A percentile compares a stretch with the other conserved stretches of the same genome.
These are phyloP conservation scores for Clinocottus analis DNA, from an alignment of 2,113 vertebrate species.

Conservation along the genomic window DNA sequence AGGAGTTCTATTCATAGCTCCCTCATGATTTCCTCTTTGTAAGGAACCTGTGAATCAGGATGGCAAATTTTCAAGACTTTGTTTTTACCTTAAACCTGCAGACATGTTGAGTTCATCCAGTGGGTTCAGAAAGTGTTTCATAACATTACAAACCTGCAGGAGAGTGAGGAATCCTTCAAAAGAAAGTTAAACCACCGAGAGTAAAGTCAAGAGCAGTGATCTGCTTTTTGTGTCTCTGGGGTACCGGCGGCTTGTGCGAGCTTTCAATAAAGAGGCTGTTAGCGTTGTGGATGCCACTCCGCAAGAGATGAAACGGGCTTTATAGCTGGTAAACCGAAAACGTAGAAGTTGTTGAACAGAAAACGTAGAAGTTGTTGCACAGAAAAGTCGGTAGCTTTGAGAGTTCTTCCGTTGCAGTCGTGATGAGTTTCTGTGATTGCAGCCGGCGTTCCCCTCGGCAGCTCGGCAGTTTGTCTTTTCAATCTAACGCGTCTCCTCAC, in stretches of 20 bases:
- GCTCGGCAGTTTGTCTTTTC: background rate
- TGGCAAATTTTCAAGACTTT: background rate
- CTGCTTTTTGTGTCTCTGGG: background rate
- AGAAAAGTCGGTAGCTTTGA: background rate
- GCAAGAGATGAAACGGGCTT: background rate
- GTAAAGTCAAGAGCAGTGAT: background rate
- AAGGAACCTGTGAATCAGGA: background rate
- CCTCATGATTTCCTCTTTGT: background rate
- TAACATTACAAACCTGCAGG: background rate
- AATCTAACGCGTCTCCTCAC: background rate
- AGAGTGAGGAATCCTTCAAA: background rate
- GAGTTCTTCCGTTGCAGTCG: background rate
- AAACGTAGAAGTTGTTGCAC: background rate
- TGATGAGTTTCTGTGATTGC: no score
- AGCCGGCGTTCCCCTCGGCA: no score
- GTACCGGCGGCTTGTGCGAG: background rate
- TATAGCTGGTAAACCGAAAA: no score
- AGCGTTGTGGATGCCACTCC: slow-evolving; percentile 1
- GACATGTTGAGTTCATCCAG: background rate
- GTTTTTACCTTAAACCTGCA: slow-evolving; percentile 7
- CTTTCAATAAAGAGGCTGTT: background rate
- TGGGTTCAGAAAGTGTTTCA: background rate
- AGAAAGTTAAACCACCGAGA: background rate
- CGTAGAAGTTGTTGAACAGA: background rate
- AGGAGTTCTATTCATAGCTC: background rate